Percentiles rank a stretch among this genome's conserved stretches.
phyloP scores from a whole-genome alignment of 1,140 invertebrate species.

The Ptiloglossa arizonensis region DNA sequence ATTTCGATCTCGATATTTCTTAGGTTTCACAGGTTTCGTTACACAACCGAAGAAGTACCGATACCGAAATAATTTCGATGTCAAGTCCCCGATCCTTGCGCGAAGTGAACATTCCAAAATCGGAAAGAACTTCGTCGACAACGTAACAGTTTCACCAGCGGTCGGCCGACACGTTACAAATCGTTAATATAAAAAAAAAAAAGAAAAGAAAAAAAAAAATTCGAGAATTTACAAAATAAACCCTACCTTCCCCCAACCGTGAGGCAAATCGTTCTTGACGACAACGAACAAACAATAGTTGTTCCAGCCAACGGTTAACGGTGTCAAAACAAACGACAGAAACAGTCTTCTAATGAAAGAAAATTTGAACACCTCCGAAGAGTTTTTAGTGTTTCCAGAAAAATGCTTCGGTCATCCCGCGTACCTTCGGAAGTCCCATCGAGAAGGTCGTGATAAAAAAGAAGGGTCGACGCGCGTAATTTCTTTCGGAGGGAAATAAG shows the following conservation, averaged over 20 bases:
- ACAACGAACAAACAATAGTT: no score
- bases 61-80: no score
- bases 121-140: no score
- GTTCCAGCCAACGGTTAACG: no score
- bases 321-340: neutral
- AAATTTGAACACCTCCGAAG: neutral
- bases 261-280: no score
- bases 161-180: neutral
- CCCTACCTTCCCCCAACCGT: neutral
- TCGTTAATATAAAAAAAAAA: neutral
- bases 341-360: neutral
- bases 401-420: neutral
- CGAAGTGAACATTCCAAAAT: no score
- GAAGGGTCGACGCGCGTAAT: neutral
- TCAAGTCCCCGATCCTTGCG: no score
- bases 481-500: neutral
- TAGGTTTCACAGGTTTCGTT: no score
- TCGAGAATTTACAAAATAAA: neutral
- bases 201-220: neutral
- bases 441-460: neutral
- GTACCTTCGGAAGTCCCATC: neutral
- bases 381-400: constrained; percentile 7
- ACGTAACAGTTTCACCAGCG: neutral
- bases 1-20: no score
- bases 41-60: no score